A percentile compares a stretch with the other conserved stretches of the same genome.
Evolutionary conservation across 2,888 invertebrate genomes (phyloP).

Genomic region (Stictocephala bisonia): DNA sequence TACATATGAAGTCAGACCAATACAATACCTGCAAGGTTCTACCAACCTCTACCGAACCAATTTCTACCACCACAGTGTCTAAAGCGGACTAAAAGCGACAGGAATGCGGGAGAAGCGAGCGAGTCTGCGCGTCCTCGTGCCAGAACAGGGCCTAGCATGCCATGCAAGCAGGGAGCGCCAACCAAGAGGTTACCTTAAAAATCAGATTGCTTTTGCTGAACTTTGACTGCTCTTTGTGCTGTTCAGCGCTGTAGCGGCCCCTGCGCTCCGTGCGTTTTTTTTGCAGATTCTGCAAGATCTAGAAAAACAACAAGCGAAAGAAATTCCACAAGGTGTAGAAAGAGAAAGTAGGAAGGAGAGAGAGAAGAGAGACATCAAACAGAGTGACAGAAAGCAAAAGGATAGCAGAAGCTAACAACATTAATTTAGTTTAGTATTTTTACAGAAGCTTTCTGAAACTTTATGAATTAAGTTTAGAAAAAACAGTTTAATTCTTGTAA

Average conservation of each 20-base stretch:
- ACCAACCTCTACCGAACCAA: conserved; percentile 14
- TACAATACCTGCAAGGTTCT: conserved; percentile 16
- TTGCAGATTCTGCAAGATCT: conserved; percentile 99
- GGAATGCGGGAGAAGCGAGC: conserved; percentile 35
- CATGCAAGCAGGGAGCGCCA: conserved; percentile 63
- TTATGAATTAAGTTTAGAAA: too few species aligned
- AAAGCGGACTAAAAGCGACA: conserved; percentile 46
- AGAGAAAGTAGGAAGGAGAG: conserved; percentile 58
- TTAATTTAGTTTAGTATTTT: not conserved
- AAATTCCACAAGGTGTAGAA: conserved; percentile 59
- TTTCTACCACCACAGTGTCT: conserved; percentile 28
- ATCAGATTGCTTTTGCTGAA: conserved; percentile 97
- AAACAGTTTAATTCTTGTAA: too few species aligned
- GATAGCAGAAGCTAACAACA: conserved; percentile 40
- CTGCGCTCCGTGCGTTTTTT: conserved; percentile 98
- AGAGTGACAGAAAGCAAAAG: conserved; percentile 39
- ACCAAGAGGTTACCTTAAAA: conserved; percentile 89
- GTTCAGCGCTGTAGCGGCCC: conserved; percentile 95
- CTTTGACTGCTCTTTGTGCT: conserved; percentile 89
- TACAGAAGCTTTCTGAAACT: too few species aligned
- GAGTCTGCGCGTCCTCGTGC: conserved; percentile 36
- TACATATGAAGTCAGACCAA: not conserved
- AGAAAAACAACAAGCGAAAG: conserved; percentile 71
- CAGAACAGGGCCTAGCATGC: conserved; percentile 58
- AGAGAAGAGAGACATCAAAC: conserved; percentile 48